These are phyloP conservation scores for Himantopus leucocephalus DNA, from an alignment of 2,113 vertebrate species.

Conservation along the genomic window DNA sequence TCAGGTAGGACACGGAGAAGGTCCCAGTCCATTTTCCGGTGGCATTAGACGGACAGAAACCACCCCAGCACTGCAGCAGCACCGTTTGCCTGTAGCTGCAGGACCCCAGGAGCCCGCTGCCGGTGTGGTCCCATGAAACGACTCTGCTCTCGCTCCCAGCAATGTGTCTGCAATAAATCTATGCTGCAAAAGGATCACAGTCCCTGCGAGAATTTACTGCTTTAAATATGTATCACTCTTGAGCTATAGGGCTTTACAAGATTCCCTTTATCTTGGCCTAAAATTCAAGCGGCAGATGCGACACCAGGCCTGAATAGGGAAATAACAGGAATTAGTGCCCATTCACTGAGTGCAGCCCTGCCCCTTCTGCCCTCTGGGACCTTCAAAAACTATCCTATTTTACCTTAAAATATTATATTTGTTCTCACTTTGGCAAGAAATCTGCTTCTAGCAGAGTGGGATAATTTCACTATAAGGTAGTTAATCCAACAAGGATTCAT, in stretches of 20 bases:
- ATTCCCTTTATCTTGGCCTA: neutral
- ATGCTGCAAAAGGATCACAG: neutral
- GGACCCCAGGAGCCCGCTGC: neutral
- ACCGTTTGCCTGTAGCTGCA: neutral
- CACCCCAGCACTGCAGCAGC: neutral
- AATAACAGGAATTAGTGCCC: neutral
- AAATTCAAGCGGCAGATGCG: neutral
- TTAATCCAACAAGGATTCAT: neutral
- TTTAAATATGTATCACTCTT: neutral
- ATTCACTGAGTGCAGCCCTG: neutral
- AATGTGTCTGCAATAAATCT: neutral
- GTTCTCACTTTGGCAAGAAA: neutral
- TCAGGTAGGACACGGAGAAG: neutral
- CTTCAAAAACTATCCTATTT: neutral
- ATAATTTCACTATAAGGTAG: neutral
- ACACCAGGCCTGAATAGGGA: neutral
- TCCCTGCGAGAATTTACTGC: neutral
- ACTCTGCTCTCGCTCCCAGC: neutral
- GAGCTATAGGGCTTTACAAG: neutral
- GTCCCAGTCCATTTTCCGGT: neutral
- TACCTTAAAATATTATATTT: neutral
- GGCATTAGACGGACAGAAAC: neutral
- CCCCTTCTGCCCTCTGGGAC: neutral
- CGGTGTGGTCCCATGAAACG: neutral
- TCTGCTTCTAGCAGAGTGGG: neutral